A percentile compares a stretch with the other conserved stretches of the same genome.
These are phyloP conservation scores for Hormaphis cornu DNA, from an alignment of 1,140 invertebrate genomes.

Conservation along the genomic window DNA sequence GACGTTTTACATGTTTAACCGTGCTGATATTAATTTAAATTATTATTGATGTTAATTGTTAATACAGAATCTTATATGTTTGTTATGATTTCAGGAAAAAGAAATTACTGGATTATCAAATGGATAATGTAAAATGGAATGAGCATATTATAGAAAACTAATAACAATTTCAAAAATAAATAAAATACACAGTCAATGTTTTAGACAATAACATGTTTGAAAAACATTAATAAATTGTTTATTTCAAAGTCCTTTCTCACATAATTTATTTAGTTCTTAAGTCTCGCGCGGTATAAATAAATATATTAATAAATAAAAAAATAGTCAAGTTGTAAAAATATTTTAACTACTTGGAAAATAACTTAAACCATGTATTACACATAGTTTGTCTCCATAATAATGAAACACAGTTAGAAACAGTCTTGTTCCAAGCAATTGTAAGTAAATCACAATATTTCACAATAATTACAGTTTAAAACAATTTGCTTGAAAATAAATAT, in stretches of 20 bases:
- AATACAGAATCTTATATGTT: too few relatives aligned
- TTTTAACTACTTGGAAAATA: constrained; percentile 17
- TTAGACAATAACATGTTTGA: not conserved
- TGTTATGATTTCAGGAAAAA: constrained; percentile 36
- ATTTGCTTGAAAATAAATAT: constrained; percentile 16
- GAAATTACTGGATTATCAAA: constrained; percentile 38
- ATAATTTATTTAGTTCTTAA: constrained; percentile 11
- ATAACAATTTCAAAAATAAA: not conserved
- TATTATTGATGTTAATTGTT: not conserved
- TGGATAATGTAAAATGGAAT: constrained; percentile 33
- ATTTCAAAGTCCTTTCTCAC: constrained; percentile 21
- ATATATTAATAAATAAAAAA: constrained; percentile 19
- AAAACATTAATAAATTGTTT: constrained; percentile 22
- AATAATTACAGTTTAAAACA: constrained; percentile 22
- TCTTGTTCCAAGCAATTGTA: constrained; percentile 26
- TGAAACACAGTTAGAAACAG: constrained; percentile 23
- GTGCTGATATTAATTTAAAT: not conserved
- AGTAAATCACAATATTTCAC: constrained; percentile 17
- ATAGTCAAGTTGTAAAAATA: constrained; percentile 22
- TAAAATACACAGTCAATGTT: not conserved
- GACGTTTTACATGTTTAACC: not conserved
- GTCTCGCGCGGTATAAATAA: not conserved
- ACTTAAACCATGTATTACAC: constrained; percentile 12
- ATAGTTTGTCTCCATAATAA: not conserved
- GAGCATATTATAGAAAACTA: not conserved